Conservation (phyloP, 1,140 invertebrate genomes). For the Drosophila navojoa region DNA sequence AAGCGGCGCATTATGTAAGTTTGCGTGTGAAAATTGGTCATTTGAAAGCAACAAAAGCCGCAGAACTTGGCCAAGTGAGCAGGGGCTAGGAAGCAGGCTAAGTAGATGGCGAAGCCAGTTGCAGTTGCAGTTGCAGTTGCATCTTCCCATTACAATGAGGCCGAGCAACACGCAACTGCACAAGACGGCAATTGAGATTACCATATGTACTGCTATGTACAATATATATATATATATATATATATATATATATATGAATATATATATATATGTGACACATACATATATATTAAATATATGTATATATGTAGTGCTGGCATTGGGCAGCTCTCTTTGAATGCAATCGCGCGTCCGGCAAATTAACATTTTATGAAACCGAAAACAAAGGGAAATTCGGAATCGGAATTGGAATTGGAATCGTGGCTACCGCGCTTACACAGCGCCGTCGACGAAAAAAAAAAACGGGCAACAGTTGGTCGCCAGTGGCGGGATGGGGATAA, state of each 20-base stretch:
- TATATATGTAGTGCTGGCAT: not conserved
- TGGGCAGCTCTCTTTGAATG: slow-evolving; percentile 59
- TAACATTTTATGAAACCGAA: slow-evolving; percentile 81
- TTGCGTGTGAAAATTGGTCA: slow-evolving; percentile 82
- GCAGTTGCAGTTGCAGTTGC: slow-evolving; percentile 18
- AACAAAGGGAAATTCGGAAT: slow-evolving; percentile 78
- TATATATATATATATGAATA: not conserved
- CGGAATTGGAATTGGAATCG: slow-evolving; percentile 65
- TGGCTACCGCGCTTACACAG: slow-evolving; percentile 78
- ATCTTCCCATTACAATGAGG: slow-evolving; percentile 52
- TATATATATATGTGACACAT: not conserved
- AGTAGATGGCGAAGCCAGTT: slow-evolving; percentile 11
- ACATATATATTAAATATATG: not conserved
- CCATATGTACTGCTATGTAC: slow-evolving; percentile 5
- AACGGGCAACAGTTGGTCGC: slow-evolving; percentile 33
- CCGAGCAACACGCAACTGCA: slow-evolving; percentile 37
- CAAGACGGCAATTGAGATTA: slow-evolving; percentile 27
- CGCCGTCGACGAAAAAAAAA: slow-evolving; percentile 59
- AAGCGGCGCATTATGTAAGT: slow-evolving; percentile 65
- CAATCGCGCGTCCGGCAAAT: slow-evolving; percentile 76
- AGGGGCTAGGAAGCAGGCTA: slow-evolving; percentile 15
- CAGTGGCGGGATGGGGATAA: not conserved
- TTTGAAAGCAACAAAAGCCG: slow-evolving; percentile 53
- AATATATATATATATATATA: not conserved
- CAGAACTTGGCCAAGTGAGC: slow-evolving; percentile 25